Evolutionary conservation across 30 jellyfish, hydroid and myxozoan species (phyloP), one percentile per base, ranked within the genome.

Genomic region (Chrysaora quinquecirrha): DNA sequence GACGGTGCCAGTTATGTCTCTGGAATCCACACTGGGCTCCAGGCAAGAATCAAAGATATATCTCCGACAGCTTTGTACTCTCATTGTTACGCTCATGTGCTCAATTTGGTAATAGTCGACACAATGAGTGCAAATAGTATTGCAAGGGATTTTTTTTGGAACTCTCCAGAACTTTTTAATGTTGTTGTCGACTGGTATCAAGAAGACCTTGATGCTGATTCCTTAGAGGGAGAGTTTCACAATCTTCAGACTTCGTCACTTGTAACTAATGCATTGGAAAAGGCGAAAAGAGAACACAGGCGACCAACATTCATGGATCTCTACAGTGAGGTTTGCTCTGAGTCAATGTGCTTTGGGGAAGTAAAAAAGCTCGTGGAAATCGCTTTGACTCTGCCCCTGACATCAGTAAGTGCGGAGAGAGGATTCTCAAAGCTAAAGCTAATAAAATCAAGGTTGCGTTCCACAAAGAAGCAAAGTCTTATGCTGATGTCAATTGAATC

Each of bases 361-460:
- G 76, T 64, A 20, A 29, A 64, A 54, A 27, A 27, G 3, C 27
- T 64, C 7, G 27, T 64, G 50, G 50, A 64, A 64, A 64, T 64
- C 24, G 76, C 76, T 24, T 20, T 64, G 20, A 2, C 54, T 3
- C 54, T 64, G 23, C 76, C 76, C 3, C 10, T 64, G 49, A 64
- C 76, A 27, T 64, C 76, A 11, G 3, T 10, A 58, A 19, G 76
- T 64, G 76, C 76, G 7, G 50, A 64, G 50, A 21, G 23, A 64
- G 76, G 28, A 64, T 21, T 64, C 24, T 27, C 76, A 6, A 64
- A 64, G 49, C 48, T 64, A 22, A 64, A 64, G 23, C 10, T 64
- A 21, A 64, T 64, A 19, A 24, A 64, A 27, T 2, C 3, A 3
- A 2, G 49, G 54, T 20, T 64, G 48, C 16, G 76, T 7, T 64